A percentile compares a stretch with the other conserved stretches of the same genome.
These are phyloP conservation scores for Drosophila mulleri DNA, from an alignment of 2,888 invertebrate genomes.

Conservation along the genomic window DNA sequence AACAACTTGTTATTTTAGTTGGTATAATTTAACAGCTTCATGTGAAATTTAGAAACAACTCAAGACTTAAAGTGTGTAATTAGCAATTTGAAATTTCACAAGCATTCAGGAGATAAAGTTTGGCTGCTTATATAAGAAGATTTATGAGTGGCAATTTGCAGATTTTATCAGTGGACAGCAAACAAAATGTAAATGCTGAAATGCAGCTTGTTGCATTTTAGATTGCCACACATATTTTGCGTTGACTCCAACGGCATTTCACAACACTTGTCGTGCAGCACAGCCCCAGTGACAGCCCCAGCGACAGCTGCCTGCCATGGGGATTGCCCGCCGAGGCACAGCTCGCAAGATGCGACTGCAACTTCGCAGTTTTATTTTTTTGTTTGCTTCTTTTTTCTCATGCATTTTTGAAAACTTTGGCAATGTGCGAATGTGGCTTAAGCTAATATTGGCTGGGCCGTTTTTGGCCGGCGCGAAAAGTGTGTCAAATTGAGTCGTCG, in stretches of 20 bases:
- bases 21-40: not conserved
- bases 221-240: conserved; percentile 56
- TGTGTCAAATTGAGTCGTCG: conserved; percentile 58
- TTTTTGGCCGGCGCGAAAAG: conserved; percentile 52
- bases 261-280: conserved; percentile 27
- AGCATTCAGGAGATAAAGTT: not conserved
- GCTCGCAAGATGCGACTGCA: conserved; percentile 47
- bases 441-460: conserved; percentile 57
- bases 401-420: conserved; percentile 37
- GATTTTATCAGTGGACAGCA: conserved; percentile 31
- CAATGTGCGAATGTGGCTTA: conserved; percentile 29
- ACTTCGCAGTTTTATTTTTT: conserved; percentile 25
- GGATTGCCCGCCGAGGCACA: not conserved
- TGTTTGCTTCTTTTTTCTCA: not conserved
- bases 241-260: conserved; percentile 44
- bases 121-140: conserved; percentile 38
- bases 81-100: not conserved
- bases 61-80: not conserved
- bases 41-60: not conserved
- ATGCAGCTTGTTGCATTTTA: conserved; percentile 37
- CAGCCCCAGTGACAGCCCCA: too few relatives aligned
- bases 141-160: conserved; percentile 40
- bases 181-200: not conserved
- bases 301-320: not conserved
- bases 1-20: not conserved